A percentile compares a stretch with the other conserved stretches of the same genome.
Conservation (phyloP, 2,888 invertebrate genomes). For the Oscheius sp. region DNA sequence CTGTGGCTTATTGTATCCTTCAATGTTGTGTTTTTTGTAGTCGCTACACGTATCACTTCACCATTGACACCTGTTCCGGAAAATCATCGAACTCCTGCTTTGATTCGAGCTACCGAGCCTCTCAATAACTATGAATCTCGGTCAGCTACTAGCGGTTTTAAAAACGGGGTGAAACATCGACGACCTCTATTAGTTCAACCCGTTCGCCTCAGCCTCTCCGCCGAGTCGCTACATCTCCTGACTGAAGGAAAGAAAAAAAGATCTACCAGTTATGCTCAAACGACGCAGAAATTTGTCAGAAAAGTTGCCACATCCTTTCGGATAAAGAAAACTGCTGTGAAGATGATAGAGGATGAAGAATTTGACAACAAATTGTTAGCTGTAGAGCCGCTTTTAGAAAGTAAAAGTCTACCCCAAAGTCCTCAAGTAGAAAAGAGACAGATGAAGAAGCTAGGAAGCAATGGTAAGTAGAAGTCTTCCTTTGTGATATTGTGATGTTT, state of each 20-base stretch:
- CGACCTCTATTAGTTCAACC: constrained; percentile 12
- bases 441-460: constrained; percentile 22
- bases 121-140: not conserved
- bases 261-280: not conserved
- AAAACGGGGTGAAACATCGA: constrained; percentile 20
- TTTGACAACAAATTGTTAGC: constrained; percentile 27
- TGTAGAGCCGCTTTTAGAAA: constrained; percentile 32
- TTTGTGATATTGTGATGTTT: too few relatives aligned
- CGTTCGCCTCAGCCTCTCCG: constrained; percentile 35
- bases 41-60: not conserved
- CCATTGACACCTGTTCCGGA: not conserved
- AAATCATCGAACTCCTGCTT: constrained; percentile 16
- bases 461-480: constrained; percentile 19
- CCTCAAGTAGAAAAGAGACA: constrained; percentile 40
- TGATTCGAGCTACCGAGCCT: not conserved
- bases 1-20: constrained; percentile 12
- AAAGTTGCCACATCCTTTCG: constrained; percentile 54
- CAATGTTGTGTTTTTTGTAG: constrained; percentile 23
- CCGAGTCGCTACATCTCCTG: constrained; percentile 37
- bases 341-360: constrained; percentile 18
- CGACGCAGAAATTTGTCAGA: constrained; percentile 40
- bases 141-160: not conserved
- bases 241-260: constrained; percentile 32
- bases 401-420: constrained; percentile 45
- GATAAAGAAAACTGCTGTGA: constrained; percentile 29